Evolutionary conservation across 2,888 invertebrate species (phyloP).

Genomic region (Archips crataeganus): DNA sequence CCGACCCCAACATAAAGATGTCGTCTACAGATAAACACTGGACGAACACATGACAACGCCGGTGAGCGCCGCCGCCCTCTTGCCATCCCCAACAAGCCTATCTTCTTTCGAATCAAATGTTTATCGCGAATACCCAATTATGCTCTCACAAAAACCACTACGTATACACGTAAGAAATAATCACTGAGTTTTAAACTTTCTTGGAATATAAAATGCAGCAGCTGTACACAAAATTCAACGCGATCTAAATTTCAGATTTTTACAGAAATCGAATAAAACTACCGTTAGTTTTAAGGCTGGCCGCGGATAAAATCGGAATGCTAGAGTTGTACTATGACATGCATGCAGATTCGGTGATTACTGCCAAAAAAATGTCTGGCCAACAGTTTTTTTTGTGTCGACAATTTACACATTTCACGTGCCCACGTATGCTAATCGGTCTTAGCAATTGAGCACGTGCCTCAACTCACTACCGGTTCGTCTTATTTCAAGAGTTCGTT

Average conservation of each 20-base stretch:
- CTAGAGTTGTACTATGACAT: constrained; percentile 12
- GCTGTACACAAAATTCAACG: constrained; percentile 64
- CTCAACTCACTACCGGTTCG: constrained; percentile 31
- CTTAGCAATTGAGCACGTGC: constrained; percentile 49
- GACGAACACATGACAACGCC: constrained; percentile 75
- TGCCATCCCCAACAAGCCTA: constrained; percentile 62
- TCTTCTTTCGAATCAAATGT: constrained; percentile 66
- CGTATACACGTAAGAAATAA: constrained; percentile 61
- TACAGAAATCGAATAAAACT: constrained; percentile 11
- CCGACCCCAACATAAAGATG: constrained; percentile 77
- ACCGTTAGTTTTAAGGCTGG: background rate
- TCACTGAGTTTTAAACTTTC: constrained; percentile 58
- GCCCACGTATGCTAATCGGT: constrained; percentile 53
- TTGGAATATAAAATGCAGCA: constrained; percentile 52
- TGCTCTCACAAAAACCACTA: constrained; percentile 65
- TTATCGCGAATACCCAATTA: constrained; percentile 76
- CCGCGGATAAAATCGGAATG: constrained; percentile 17
- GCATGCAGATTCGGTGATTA: constrained; percentile 48
- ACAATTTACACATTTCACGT: constrained; percentile 56
- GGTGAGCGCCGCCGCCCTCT: constrained; percentile 46
- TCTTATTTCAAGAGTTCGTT: constrained; percentile 35
- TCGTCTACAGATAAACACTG: constrained; percentile 74
- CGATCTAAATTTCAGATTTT: constrained; percentile 68
- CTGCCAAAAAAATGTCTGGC: constrained; percentile 53
- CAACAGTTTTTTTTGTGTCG: constrained; percentile 22